Conservation (phyloP, 2,888 invertebrate species). For the Melitaea athalia region DNA sequence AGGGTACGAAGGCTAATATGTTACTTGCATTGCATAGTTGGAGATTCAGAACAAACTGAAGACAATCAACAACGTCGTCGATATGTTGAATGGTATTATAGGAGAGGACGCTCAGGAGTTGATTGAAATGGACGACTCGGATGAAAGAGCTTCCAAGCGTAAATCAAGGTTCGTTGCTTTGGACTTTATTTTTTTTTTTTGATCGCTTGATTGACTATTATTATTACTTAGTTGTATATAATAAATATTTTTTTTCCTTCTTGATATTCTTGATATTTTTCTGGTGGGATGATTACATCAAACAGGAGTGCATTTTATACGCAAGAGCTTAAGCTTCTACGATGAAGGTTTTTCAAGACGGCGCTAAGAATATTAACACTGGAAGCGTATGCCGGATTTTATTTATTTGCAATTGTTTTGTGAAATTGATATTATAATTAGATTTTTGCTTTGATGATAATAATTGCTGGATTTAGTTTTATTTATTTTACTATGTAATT, state of each 20-base stretch:
- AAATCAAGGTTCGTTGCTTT: conserved; percentile 68
- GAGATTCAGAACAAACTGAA: conserved; percentile 90
- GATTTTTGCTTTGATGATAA: conserved; percentile 9
- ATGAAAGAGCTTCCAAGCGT: conserved; percentile 59
- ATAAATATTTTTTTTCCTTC: not conserved
- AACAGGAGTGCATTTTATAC: not conserved
- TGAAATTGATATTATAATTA: not conserved
- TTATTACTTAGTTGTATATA: conserved; percentile 4
- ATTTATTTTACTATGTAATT: not conserved
- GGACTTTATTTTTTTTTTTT: not conserved
- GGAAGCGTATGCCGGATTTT: not conserved
- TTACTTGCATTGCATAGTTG: conserved; percentile 77
- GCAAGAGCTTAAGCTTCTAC: not conserved
- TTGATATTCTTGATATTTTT: not conserved
- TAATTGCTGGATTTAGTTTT: conserved; percentile 15
- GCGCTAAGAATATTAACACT: not conserved
- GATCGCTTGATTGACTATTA: conserved; percentile 20
- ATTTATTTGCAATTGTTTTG: not conserved
- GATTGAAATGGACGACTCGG: conserved; percentile 53
- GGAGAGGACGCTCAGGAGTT: conserved; percentile 83
- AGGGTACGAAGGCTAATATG: conserved; percentile 31
- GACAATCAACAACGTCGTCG: conserved; percentile 93
- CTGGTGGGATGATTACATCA: not conserved
- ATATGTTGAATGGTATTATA: conserved; percentile 93
- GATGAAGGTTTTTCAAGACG: not conserved